Conservation (phyloP, 2,797 vertebrate genomes). For the Hylomyscus alleni region DNA sequence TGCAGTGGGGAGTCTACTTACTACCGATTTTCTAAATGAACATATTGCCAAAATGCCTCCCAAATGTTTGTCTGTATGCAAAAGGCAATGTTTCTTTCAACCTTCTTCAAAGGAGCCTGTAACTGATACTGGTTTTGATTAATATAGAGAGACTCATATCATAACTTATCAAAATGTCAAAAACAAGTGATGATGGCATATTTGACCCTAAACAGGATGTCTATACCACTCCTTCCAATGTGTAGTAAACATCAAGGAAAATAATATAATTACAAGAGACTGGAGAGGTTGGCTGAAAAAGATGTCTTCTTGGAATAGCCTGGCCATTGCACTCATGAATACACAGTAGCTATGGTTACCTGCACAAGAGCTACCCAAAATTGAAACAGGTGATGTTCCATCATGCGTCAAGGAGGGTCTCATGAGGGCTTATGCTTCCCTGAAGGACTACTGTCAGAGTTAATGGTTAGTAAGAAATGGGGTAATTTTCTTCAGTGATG, state of each 20-base stretch:
- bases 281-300: neutral
- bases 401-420: neutral
- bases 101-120: neutral
- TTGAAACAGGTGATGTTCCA: neutral
- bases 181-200: neutral
- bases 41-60: neutral
- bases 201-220: neutral
- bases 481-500: neutral
- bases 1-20: neutral
- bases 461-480: neutral
- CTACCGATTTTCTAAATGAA: neutral
- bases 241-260: neutral
- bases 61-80: neutral
- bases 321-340: neutral
- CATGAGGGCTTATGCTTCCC: neutral
- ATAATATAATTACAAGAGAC: neutral
- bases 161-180: neutral
- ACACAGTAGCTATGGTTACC: neutral
- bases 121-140: neutral
- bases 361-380: neutral
- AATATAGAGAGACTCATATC: neutral
- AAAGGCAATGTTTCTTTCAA: neutral
- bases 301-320: neutral
- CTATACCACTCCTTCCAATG: neutral
- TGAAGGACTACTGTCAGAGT: neutral